Base-by-base conservation (phyloP, 2,888 invertebrate species). In the Sisyra terminalis region DNA sequence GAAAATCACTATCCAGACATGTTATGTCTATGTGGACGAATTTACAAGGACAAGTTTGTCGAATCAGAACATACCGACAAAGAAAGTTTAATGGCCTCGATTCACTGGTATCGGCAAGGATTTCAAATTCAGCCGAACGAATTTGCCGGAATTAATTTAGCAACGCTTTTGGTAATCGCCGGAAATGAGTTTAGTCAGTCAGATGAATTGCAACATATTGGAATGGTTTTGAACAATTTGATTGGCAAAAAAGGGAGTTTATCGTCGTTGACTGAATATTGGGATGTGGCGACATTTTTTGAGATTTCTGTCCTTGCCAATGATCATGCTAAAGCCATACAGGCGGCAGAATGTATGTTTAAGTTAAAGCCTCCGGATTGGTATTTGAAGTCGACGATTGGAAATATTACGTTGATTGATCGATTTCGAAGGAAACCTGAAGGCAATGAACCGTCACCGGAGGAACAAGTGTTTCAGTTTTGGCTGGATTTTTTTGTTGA, bases 401-500 rank as follows among this genome's bases (percentile, higher is more conserved):
- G 90, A 14, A 97, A 97, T 63, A 94, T 96, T 51, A 78, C 85
- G 51, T 67, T 98, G 45, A 97, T 97, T 56, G 87, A 88, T 61
- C 71, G 85, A 49, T 94, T 93, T 63, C 74, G 90, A 42, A 86
- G 82, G 58, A 81, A 79, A 52, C 71, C 71, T 46, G 86, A 86
- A 51, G 85, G 87, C 44, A 58, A 62, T 17, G 72, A 74, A 51
- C 67, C 69, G 8, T 72, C 78, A 1, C 78, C 85, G 0, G 89
- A 90, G 58, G 85, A 89, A 58, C 81, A 88, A 64, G 73, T 90
- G 1, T 96, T 97, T 60, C 75, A 82, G 50, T 97, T 97, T 65
- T 97, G 97, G 97, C 88, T 94, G 77, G 97, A 98, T 56, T 97
- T 90, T 65, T 97, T 98, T 61, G 74, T 89, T 30, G 96, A 94